Percentiles rank a stretch among this genome's conserved stretches.
phyloP scores from a whole-genome alignment of 1,140 invertebrate species.

The Eciton burchellii region DNA sequence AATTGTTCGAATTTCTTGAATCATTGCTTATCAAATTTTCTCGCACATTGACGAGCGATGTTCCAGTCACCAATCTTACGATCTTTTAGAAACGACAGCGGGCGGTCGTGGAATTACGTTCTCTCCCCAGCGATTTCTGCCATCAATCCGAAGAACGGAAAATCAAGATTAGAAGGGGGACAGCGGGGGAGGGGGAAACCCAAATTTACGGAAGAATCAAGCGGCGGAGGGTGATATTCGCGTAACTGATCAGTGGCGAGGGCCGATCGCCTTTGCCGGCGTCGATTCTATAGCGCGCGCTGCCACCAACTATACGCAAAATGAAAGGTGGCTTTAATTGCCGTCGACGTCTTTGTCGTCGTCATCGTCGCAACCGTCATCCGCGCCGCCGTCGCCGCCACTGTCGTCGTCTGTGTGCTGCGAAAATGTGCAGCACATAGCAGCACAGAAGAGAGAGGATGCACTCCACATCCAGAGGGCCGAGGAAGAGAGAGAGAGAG shows the following conservation, averaged over 20 bases:
- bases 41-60: too few relatives aligned
- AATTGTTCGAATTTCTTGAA: too few relatives aligned
- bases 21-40: too few relatives aligned
- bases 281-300: conserved; percentile 73
- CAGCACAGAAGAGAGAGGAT: conserved; percentile 27
- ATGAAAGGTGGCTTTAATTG: conserved; percentile 85
- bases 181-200: not conserved
- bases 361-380: conserved; percentile 11
- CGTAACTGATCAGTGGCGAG: not conserved
- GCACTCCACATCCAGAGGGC: conserved; percentile 22
- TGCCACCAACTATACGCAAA: conserved; percentile 84
- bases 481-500: not conserved
- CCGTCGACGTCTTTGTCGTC: conserved; percentile 53
- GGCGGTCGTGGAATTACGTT: too few relatives aligned
- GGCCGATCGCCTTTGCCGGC: not conserved
- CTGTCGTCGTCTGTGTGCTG: conserved; percentile 11
- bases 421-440: conserved; percentile 28
- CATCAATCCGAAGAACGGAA: too few relatives aligned
- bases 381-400: not conserved
- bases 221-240: not conserved
- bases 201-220: not conserved
- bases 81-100: too few relatives aligned
- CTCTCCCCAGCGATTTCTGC: too few relatives aligned
- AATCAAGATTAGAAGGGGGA: not conserved
- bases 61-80: too few relatives aligned